These are phyloP conservation scores for Trichogramma dendrolimi DNA, from an alignment of 2,888 invertebrate genomes.

Conservation along the genomic window DNA sequence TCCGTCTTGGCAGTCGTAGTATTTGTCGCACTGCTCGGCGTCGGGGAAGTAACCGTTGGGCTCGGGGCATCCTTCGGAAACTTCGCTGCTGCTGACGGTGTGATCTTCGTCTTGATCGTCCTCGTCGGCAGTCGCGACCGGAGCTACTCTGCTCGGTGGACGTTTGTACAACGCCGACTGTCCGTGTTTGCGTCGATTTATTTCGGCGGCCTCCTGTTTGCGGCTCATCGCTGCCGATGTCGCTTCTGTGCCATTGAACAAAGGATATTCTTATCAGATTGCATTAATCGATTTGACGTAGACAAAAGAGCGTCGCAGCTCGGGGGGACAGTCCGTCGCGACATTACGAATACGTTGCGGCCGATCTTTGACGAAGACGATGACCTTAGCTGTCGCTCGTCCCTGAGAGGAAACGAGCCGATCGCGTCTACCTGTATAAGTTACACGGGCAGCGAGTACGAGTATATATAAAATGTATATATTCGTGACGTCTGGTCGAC, in stretches of 20 bases:
- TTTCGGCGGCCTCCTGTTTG: slow-evolving; percentile 48
- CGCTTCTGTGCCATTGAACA: slow-evolving; percentile 32
- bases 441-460: too few species aligned
- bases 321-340: too few species aligned
- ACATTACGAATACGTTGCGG: too few species aligned
- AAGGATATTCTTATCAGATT: too few species aligned
- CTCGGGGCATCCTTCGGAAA: slow-evolving; percentile 72
- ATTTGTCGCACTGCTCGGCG: slow-evolving; percentile 83
- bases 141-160: neutral
- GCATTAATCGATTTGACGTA: too few species aligned
- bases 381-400: too few species aligned
- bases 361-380: too few species aligned
- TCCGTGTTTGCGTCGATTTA: slow-evolving; percentile 41
- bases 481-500: too few species aligned
- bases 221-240: slow-evolving; percentile 40
- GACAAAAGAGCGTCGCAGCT: too few species aligned
- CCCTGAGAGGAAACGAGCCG: too few species aligned
- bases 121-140: slow-evolving; percentile 12
- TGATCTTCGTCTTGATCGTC: slow-evolving; percentile 32
- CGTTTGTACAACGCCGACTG: slow-evolving; percentile 31
- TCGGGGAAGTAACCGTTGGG: slow-evolving; percentile 80
- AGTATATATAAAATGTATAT: too few species aligned
- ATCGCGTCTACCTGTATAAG: too few species aligned
- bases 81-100: slow-evolving; percentile 55
- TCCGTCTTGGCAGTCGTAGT: slow-evolving; percentile 75